These are phyloP conservation scores for Limnephilus rhombicus DNA, from an alignment of 2,888 invertebrate genomes.

Conservation along the genomic window DNA sequence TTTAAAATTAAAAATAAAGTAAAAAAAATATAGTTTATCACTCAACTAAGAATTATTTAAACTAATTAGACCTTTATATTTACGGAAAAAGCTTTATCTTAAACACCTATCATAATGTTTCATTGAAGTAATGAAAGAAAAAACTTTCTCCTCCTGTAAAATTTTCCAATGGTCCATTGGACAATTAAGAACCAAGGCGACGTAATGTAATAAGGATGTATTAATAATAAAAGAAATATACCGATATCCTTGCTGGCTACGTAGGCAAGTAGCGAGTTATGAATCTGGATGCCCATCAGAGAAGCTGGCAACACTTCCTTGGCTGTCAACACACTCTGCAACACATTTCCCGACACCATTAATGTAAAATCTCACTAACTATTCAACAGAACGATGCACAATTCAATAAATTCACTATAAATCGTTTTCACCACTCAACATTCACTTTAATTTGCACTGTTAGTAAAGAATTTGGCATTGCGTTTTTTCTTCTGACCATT, in stretches of 20 bases:
- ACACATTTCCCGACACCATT: constrained; percentile 64
- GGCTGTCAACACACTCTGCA: constrained; percentile 53
- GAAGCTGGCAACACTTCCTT: constrained; percentile 54
- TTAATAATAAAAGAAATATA: constrained; percentile 3
- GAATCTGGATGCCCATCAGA: constrained; percentile 65
- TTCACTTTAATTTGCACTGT: constrained; percentile 12
- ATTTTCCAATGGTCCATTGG: no score
- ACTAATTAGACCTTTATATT: no score
- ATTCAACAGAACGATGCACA: not conserved
- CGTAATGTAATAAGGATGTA: not conserved
- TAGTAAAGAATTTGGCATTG: not conserved
- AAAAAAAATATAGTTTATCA: no score
- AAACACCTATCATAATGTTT: no score
- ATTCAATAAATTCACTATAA: not conserved
- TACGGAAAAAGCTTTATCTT: no score
- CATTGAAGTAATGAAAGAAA: no score
- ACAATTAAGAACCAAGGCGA: no score
- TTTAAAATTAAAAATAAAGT: no score
- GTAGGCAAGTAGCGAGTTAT: constrained; percentile 62
- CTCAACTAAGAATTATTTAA: no score
- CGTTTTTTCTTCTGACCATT: not conserved
- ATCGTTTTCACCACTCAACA: not conserved
- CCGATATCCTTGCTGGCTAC: constrained; percentile 59
- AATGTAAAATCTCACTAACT: constrained; percentile 37
- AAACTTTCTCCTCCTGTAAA: no score